Evolutionary conservation across 2,888 invertebrate species (phyloP).

Genomic region (Cephus nigrinus): DNA sequence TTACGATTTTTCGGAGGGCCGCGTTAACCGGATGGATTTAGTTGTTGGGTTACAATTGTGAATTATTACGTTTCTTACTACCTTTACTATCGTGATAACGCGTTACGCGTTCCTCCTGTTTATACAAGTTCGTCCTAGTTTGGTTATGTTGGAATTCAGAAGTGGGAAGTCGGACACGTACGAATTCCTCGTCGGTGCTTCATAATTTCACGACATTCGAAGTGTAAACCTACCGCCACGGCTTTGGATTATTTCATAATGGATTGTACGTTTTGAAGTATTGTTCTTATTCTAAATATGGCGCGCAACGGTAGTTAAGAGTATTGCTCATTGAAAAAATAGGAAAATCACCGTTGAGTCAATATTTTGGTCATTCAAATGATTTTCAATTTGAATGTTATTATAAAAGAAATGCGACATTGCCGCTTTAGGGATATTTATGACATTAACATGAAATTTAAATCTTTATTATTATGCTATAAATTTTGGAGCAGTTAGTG

Average conservation of each 20-base stretch:
- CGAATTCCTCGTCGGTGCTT: constrained; percentile 14
- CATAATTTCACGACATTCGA: constrained; percentile 8
- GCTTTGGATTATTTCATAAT: constrained; percentile 25
- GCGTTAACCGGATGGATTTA: not conserved
- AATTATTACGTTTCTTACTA: not conserved
- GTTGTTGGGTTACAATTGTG: not conserved
- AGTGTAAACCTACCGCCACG: not conserved
- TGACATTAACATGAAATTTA: not conserved
- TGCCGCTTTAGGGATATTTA: constrained; percentile 18
- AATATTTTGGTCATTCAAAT: constrained; percentile 7
- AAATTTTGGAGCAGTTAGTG: not conserved
- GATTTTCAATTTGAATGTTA: constrained; percentile 64
- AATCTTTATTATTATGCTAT: not conserved
- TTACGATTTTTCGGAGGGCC: constrained; percentile 29
- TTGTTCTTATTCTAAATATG: not conserved
- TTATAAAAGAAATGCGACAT: constrained; percentile 60
- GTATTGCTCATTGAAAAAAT: not conserved
- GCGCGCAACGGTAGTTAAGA: not conserved
- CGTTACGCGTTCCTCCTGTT: constrained; percentile 24
- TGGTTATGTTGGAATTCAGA: constrained; percentile 53
- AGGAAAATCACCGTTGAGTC: not conserved
- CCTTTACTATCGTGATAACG: not conserved
- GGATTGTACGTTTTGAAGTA: constrained; percentile 58
- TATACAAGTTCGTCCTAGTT: constrained; percentile 40
- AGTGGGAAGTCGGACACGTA: constrained; percentile 22